Base-by-base conservation (phyloP, 1,140 invertebrate species). In the Diplogasteroides magnus region DNA sequence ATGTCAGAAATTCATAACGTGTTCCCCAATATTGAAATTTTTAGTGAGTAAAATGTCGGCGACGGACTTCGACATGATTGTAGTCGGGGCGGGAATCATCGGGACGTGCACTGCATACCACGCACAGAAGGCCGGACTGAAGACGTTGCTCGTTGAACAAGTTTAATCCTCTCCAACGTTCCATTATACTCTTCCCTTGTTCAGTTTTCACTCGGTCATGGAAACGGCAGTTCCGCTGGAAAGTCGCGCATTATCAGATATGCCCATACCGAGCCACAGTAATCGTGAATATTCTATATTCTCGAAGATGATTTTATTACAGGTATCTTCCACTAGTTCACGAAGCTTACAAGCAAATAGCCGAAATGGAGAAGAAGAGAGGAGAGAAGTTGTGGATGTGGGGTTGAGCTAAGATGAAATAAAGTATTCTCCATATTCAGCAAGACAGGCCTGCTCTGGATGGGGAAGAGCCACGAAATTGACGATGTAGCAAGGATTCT, bases 201-300 rank as follows among this genome's bases (percentile, higher is more conserved):
- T 31, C 65, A 72, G 70, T 72, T 67, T 63, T 26, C 32, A 25
- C 55, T 58, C 14, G 70, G 70, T 19, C 70, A 72, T 55, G 31
- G 1, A 56, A 67, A 72, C 19, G 70, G 70, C 28, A 72, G 70
- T 58, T 72, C 70, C 14, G 64, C 66, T 37, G 70, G 70, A 26
- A 61, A 67, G 28, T 62, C 58, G 6, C 15, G 70, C 26, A 64
- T 72, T 11, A 72, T 37, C 23, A 57, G 70, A 28, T 19, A 48
- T 11, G 37, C 37, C 6, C 37, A 11, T 48, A n/a, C n/a, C n/a
- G n/a, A n/a, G n/a, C n/a, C n/a, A n/a, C n/a, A n/a, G n/a, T n/a
- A n/a, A n/a, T n/a, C n/a, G n/a, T n/a, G 6, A 11, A 48, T 19
- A 48, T 48, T 48, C 6, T 48, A 48, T 48, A 48, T 48, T 48